These are phyloP conservation scores for Gryon sp. DNA, from an alignment of 1,140 invertebrate genomes.

Conservation along the genomic window DNA sequence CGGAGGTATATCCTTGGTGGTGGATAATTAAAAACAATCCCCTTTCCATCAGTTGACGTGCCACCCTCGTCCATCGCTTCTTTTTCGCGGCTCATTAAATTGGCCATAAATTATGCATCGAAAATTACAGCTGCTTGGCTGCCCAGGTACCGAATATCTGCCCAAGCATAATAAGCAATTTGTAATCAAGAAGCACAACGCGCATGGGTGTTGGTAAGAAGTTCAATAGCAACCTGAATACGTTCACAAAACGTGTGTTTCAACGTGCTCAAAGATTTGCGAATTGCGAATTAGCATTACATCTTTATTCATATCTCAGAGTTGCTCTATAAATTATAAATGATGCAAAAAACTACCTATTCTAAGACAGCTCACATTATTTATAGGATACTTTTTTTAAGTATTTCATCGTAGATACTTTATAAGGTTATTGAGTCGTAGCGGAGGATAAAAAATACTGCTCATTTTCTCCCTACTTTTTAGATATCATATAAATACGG, in stretches of 20 bases:
- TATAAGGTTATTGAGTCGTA: too few species aligned
- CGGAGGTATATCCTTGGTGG: constrained; percentile 54
- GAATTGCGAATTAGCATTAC: constrained; percentile 49
- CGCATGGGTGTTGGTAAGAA: constrained; percentile 74
- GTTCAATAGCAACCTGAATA: constrained; percentile 69
- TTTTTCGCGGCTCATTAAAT: constrained; percentile 80
- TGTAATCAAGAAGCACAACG: constrained; percentile 78
- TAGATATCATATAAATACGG: too few species aligned
- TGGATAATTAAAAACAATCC: constrained; percentile 80
- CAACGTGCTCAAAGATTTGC: constrained; percentile 41
- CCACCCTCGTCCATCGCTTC: constrained; percentile 66
- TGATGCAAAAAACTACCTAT: constrained; percentile 17
- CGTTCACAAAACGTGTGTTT: constrained; percentile 53
- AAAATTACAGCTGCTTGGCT: constrained; percentile 75
- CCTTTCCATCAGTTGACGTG: constrained; percentile 68
- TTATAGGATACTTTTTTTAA: constrained; percentile 16
- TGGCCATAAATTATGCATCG: constrained; percentile 80
- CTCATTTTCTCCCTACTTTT: too few species aligned
- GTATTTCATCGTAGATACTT: constrained; percentile 10
- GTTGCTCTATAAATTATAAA: constrained; percentile 35
- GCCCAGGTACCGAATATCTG: constrained; percentile 73
- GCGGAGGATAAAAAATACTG: too few species aligned
- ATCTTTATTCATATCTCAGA: constrained; percentile 43
- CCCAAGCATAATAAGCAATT: constrained; percentile 78
- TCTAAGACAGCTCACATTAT: constrained; percentile 10